A percentile compares a stretch with the other conserved stretches of the same genome.
These are phyloP conservation scores for Cebus imitator DNA, from an alignment of 2,113 vertebrate species.

Conservation along the genomic window DNA sequence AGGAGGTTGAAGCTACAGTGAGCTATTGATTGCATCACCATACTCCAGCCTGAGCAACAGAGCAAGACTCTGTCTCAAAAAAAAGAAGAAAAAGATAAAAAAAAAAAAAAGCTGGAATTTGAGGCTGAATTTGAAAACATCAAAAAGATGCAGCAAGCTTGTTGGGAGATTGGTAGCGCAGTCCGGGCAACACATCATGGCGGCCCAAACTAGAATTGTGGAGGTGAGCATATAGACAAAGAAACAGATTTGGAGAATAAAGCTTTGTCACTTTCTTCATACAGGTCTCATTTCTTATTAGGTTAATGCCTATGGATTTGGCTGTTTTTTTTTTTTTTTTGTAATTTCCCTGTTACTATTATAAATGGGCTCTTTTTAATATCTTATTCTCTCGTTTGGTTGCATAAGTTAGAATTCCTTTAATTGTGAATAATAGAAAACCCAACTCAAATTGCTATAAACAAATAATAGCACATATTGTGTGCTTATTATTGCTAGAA, in stretches of 20 bases:
- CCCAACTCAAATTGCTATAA: background rate
- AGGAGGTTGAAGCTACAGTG: no score
- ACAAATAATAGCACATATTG: background rate
- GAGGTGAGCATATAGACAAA: background rate
- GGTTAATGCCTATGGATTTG: background rate
- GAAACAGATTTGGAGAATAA: constrained; percentile 30
- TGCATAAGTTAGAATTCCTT: background rate
- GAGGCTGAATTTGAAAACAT: background rate
- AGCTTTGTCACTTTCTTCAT: background rate
- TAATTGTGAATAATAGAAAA: background rate
- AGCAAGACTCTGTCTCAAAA: no score
- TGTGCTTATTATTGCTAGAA: background rate
- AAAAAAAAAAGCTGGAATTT: background rate
- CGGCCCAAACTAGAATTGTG: background rate
- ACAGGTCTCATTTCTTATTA: background rate
- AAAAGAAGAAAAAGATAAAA: no score
- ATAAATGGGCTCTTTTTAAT: background rate
- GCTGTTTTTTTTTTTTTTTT: background rate
- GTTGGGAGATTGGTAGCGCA: background rate
- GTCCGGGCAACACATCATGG: background rate
- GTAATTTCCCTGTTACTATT: background rate
- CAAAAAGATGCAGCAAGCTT: background rate
- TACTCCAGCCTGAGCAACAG: no score
- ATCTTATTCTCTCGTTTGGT: background rate
- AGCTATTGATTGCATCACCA: no score